These are phyloP conservation scores for Kryptolebias marmoratus DNA, from an alignment of 2,113 vertebrate genomes.

Conservation along the genomic window DNA sequence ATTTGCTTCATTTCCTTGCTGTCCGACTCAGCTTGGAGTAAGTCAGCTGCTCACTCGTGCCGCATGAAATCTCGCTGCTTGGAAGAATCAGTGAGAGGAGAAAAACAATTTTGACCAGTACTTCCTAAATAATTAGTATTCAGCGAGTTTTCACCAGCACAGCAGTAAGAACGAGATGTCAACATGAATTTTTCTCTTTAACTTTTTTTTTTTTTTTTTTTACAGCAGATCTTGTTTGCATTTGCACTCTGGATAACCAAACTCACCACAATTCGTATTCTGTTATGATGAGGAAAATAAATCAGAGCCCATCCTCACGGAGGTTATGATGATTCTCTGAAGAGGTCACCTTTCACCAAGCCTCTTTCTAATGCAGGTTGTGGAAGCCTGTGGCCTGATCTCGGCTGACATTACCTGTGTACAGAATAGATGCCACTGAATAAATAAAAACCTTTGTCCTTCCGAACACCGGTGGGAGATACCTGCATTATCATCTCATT, in stretches of 20 bases:
- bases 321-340: slow-evolving; percentile 57
- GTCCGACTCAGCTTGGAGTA: slow-evolving; percentile 53
- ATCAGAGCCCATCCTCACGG: slow-evolving; percentile 34
- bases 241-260: slow-evolving; percentile 40
- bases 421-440: slow-evolving; percentile 71
- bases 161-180: slow-evolving; percentile 6
- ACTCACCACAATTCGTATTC: slow-evolving; percentile 11
- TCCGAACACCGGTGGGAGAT: slow-evolving; percentile 68
- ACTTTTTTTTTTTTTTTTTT: slow-evolving; percentile 3
- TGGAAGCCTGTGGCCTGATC: slow-evolving; percentile 57
- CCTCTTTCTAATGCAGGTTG: slow-evolving; percentile 64
- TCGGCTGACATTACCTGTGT: slow-evolving; percentile 66
- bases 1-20: slow-evolving; percentile 72
- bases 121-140: background rate
- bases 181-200: slow-evolving; percentile 12
- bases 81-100: background rate
- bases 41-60: slow-evolving; percentile 45
- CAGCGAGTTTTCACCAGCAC: slow-evolving; percentile 1
- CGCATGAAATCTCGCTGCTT: slow-evolving; percentile 11
- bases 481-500: slow-evolving; percentile 79
- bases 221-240: slow-evolving; percentile 22
- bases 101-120: background rate
- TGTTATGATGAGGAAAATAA: slow-evolving; percentile 40
- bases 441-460: slow-evolving; percentile 75
- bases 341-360: slow-evolving; percentile 75